Percentiles rank a stretch among this genome's conserved stretches.
These are phyloP conservation scores for Tachypleus tridentatus DNA, from an alignment of 1,140 invertebrate species.

Conservation along the genomic window DNA sequence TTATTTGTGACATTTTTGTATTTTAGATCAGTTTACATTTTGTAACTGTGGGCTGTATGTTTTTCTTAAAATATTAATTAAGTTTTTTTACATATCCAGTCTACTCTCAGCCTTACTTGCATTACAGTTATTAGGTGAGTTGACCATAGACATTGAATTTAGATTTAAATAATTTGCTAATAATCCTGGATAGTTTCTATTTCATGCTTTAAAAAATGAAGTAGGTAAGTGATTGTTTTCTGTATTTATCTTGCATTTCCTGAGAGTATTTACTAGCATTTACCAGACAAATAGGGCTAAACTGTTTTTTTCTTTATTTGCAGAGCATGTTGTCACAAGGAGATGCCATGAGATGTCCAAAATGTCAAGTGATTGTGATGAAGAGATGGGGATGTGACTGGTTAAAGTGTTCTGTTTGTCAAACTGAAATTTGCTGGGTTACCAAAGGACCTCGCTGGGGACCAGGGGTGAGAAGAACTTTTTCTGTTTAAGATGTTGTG, in stretches of 20 bases:
- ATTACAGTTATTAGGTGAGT: too few species aligned
- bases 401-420: constrained; percentile 83
- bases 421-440: constrained; percentile 91
- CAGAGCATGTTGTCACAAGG: constrained; percentile 66
- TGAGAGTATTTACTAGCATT: constrained; percentile 8
- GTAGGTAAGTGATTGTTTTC: neutral
- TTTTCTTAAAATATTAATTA: too few species aligned
- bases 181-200: neutral
- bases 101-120: too few species aligned
- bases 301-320: constrained; percentile 14
- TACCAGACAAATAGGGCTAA: too few species aligned
- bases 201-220: neutral
- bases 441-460: constrained; percentile 80
- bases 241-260: constrained; percentile 4
- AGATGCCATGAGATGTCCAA: constrained; percentile 74
- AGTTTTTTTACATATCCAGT: too few species aligned
- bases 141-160: too few species aligned
- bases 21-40: too few species aligned
- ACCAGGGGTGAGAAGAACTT: constrained; percentile 42
- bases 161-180: too few species aligned
- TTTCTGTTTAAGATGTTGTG: too few species aligned
- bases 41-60: too few species aligned
- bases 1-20: too few species aligned
- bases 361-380: constrained; percentile 67
- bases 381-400: constrained; percentile 95